phyloP scores from a whole-genome alignment of 2,113 vertebrate species.

The Hemibates koningsi region DNA sequence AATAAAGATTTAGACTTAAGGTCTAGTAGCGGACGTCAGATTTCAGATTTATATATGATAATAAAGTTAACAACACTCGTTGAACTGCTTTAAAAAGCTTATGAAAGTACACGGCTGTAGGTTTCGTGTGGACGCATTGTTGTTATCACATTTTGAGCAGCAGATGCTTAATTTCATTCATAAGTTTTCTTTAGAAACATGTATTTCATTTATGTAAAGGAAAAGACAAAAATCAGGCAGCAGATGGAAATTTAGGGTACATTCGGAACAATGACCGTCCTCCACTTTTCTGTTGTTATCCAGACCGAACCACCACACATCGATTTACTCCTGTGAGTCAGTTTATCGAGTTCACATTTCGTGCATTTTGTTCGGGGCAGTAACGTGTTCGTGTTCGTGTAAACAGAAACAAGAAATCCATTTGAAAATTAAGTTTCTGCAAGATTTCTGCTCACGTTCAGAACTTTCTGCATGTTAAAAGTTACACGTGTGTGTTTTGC shows the following conservation, averaged over 20 bases:
- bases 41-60: neutral
- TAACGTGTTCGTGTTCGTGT: neutral
- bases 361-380: neutral
- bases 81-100: neutral
- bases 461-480: neutral
- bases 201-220: neutral
- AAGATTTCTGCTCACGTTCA: neutral
- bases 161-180: neutral
- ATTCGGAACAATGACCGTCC: accelerated
- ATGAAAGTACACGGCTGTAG: neutral
- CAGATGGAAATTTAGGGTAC: accelerated
- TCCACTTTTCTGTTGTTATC: neutral
- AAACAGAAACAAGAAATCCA: neutral
- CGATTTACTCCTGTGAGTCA: neutral
- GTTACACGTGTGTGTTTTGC: neutral
- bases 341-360: neutral
- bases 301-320: neutral
- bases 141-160: neutral
- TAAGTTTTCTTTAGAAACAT: neutral
- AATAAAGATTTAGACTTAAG: neutral
- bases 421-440: neutral
- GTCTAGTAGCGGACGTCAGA: neutral
- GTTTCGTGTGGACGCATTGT: neutral
- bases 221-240: neutral
- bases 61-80: neutral